These are phyloP conservation scores for Globodera ellingtonae DNA, from an alignment of 1,140 invertebrate genomes.

Conservation along the genomic window DNA sequence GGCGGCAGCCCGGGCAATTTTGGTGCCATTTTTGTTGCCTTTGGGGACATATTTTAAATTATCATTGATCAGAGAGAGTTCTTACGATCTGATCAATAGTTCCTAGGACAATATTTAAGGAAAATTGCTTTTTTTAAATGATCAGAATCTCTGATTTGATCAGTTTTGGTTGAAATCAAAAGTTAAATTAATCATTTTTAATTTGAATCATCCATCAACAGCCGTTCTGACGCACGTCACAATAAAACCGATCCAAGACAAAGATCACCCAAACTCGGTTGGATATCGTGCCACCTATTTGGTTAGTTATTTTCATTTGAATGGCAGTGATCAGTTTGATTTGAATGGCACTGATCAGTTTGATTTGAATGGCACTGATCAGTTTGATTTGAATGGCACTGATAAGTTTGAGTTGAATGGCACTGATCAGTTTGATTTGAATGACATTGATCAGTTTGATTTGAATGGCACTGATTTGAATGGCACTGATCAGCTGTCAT, in stretches of 20 bases:
- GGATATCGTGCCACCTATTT: not conserved
- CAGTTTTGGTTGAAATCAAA: too few species aligned
- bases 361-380: not conserved
- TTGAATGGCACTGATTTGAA: too few species aligned
- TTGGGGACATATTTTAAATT: not conserved
- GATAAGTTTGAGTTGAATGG: too few species aligned
- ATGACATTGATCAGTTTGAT: too few species aligned
- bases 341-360: not conserved
- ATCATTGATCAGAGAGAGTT: not conserved
- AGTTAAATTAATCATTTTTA: not conserved
- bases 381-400: too few species aligned
- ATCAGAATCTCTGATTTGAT: too few species aligned
- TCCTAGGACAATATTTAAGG: too few species aligned
- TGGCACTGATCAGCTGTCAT: too few species aligned
- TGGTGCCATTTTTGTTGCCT: not conserved
- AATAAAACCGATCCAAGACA: not conserved
- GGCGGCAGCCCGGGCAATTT: slow-evolving; percentile 18
- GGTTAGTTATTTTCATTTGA: not conserved
- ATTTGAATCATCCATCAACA: not conserved
- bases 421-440: too few species aligned
- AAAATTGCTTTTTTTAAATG: too few species aligned
- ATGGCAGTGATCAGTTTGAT: not conserved
- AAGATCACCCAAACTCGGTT: not conserved
- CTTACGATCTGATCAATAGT: too few species aligned
- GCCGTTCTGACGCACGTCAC: slow-evolving; percentile 1